Percentiles rank a stretch among this genome's conserved stretches.
Conservation (phyloP, 2,797 vertebrate species). For the Centropyge bicolor region DNA sequence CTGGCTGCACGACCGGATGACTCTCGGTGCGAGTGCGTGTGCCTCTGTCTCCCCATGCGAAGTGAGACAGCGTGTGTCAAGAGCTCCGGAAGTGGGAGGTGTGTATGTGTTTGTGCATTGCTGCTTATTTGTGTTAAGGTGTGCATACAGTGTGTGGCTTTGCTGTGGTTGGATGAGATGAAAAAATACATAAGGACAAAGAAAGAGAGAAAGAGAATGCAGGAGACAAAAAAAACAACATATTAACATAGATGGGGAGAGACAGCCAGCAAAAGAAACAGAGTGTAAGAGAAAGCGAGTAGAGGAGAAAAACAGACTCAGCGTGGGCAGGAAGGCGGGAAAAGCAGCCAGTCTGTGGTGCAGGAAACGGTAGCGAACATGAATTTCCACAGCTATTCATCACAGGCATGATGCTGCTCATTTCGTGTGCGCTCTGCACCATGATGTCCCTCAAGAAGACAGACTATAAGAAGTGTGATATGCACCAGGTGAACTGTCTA, state of each 20-base stretch:
- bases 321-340: conserved; percentile 69
- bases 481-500: not conserved
- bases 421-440: conserved; percentile 13
- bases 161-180: conserved; percentile 18
- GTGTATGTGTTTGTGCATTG: conserved; percentile 8
- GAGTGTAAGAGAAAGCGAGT: conserved; percentile 9
- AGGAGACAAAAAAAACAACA: not conserved
- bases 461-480: not conserved
- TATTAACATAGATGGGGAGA: conserved; percentile 13
- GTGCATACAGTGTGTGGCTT: not conserved
- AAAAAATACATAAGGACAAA: not conserved
- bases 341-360: conserved; percentile 37
- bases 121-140: conserved; percentile 20
- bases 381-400: conserved; percentile 52
- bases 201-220: not conserved
- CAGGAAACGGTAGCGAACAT: conserved; percentile 64
- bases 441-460: not conserved
- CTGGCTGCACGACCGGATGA: conserved; percentile 33
- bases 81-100: conserved; percentile 42
- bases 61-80: conserved; percentile 49
- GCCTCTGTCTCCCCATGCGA: conserved; percentile 54
- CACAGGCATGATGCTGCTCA: conserved; percentile 30
- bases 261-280: conserved; percentile 5
- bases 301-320: conserved; percentile 70
- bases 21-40: not conserved